Evolutionary conservation across 1,140 invertebrate species (phyloP), one percentile per base, ranked within the genome.

Genomic region (Drosophila repleta): DNA sequence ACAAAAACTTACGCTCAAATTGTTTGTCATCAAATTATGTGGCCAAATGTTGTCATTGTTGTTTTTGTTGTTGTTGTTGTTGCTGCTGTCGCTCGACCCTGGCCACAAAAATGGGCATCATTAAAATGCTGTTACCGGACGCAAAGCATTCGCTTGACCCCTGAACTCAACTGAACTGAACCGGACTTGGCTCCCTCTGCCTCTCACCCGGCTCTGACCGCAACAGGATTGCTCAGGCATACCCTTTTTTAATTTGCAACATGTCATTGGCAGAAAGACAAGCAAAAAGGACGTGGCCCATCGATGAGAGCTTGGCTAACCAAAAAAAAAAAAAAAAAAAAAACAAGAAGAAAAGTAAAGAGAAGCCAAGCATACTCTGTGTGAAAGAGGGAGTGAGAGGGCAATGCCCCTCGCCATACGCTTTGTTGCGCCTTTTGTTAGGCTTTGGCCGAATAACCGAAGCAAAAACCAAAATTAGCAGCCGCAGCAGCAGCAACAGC

Each of bases 241-340:
- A 87, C 83, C 83, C 83, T 88, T 87, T 87, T 87, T 87, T 87
- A 87, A 87, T 87, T 87, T 87, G 83, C 83, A 87, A 88, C 83
- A 87, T 87, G 83, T 87, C 83, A 87, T 88, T 87, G 83, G 72
- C 83, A 87, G 83, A 76, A 82, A 82, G 83, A 76, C 79, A 79
- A 79, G 83, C 73, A 74, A 87, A 87, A 82, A 71, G 83, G 79
- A 73, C 63, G 58, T 69, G 66, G 37, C 61, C 46, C 72, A 65
- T 65, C 71, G 65, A 71, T 65, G 52, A 49, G 29, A 41, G 53
- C 15, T 11, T 6, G 39, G 39, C 39, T 45, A 57, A 57, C 55
- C 55, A 15, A 57, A 41, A 57, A 57, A 15, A 43, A 17, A 11
- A 11, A 15, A 35, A 43, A n/a, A 10, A 6, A 32, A 20, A 43